Evolutionary conservation across 2,888 invertebrate species (phyloP), one percentile per base, ranked within the genome.

Genomic region (Thymelicus acteon): DNA sequence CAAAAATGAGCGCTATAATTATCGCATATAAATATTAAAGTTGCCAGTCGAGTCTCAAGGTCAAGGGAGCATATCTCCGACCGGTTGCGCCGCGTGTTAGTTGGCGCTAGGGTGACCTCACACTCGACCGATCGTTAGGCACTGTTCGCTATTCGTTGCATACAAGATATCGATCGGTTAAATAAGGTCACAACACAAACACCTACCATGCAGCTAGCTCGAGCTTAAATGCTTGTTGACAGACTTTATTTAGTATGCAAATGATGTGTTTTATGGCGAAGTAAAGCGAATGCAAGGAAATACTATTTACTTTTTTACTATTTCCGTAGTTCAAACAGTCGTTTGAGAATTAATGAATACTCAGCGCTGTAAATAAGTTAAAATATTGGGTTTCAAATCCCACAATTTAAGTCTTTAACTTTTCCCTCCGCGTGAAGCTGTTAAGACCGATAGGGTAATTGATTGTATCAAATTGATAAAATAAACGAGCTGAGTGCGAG

Each of bases 61-160:
- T 89, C 91, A 92, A 89, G 91, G 88, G 86, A 84, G 89, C 48
- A 49, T 49, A 84, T 60, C 24, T 57, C 78, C 66, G 82, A 88
- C 90, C 86, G 88, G 90, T 89, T 81, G 82, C 77, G 67, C 73
- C 76, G 70, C 65, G 66, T 78, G 80, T 77, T 66, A 47, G 54
- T 24, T 54, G 54, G 68, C 80, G 79, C 79, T 39, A 63, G 58
- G 69, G 60, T 64, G 64, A 60, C 31, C 40, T 6, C 52, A 64
- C 64, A 70, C 70, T 64, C 31, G 70, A 39, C 40, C 67, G 61
- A 62, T 57, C 62, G 57, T 39, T 57, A 37, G n/a, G 62, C 8
- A 15, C 60, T 37, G 61, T 44, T 54, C 24, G 67, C 57, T 24
- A 62, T 54, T 62, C 57, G 62, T 12, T 31, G 7, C 40, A 44